Base-by-base conservation (phyloP, 2,888 invertebrate species). In the Scaptodrosophila latifasciaeformis region DNA sequence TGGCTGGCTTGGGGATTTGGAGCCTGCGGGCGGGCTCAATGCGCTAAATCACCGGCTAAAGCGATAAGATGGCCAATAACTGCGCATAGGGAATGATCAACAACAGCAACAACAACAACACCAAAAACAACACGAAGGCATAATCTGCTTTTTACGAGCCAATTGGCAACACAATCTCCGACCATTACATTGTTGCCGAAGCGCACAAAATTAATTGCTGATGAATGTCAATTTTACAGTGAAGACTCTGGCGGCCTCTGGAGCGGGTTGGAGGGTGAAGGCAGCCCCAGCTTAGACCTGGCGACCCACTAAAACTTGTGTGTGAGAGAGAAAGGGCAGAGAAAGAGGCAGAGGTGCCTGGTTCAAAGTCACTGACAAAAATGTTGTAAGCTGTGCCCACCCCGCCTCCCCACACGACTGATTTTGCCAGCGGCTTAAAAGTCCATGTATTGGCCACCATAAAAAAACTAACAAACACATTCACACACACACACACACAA, bases 181-280 rank as follows among this genome's bases (percentile, higher is more conserved):
- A 9, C 35, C 21, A 15, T 47, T 70, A 79, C 84, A 76, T 72
- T 82, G 84, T 84, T 83, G 84, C 80, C 68, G 66, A 75, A 70
- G 77, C 70, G 79, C 81, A 77, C 82, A 83, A 81, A 82, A 81
- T 84, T 85, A 85, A 84, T 83, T 82, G 81, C 77, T 82, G 83
- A 83, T 77, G 83, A 75, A 82, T 83, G 84, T 75, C 70, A 70
- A 70, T 67, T 54, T 46, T 39, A 24, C 46, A 47, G 15, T 34
- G n/a, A n/a, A n/a, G n/a, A n/a, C n/a, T n/a, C n/a, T n/a, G n/a
- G n/a, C n/a, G n/a, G n/a, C n/a, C n/a, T n/a, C n/a, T n/a, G n/a
- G n/a, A n/a, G n/a, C n/a, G n/a, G n/a, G n/a, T n/a, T n/a, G n/a
- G n/a, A n/a, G n/a, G n/a, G n/a, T n/a, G 12, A 29, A 18, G 6